These are phyloP conservation scores for Aptenodytes patagonicus DNA, from an alignment of 2,113 vertebrate species.

Conservation along the genomic window DNA sequence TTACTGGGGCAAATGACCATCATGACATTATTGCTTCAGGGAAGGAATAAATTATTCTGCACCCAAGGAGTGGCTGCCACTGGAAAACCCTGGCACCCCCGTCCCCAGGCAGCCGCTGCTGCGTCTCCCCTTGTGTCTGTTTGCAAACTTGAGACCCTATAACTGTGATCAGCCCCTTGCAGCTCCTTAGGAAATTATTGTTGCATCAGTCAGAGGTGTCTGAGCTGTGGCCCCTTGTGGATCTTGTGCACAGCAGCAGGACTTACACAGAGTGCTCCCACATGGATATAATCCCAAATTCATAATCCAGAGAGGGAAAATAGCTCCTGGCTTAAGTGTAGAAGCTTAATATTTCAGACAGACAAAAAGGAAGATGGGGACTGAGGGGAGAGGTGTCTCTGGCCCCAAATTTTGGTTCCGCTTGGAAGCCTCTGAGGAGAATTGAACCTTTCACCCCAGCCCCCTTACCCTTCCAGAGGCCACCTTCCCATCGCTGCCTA, in stretches of 20 bases:
- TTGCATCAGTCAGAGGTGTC: neutral
- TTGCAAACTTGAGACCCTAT: neutral
- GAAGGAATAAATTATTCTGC: neutral
- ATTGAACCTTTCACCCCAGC: neutral
- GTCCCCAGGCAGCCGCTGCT: accelerated
- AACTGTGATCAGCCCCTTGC: neutral
- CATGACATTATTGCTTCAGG: neutral
- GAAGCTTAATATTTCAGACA: neutral
- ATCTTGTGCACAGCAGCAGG: neutral
- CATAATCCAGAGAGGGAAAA: neutral
- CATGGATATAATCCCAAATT: neutral
- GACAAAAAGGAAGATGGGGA: neutral
- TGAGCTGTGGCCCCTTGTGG: neutral
- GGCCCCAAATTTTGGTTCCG: neutral
- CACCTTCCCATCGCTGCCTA: neutral
- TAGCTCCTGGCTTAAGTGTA: neutral
- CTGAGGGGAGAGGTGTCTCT: neutral
- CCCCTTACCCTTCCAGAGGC: neutral
- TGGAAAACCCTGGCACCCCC: neutral
- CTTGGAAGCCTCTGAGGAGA: neutral
- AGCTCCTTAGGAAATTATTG: neutral
- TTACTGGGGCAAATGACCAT: neutral
- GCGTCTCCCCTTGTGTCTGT: neutral
- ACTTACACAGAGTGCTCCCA: neutral
- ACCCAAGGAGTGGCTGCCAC: neutral